These are phyloP conservation scores for Otis tarda DNA, from an alignment of 2,113 vertebrate genomes.

Conservation along the genomic window DNA sequence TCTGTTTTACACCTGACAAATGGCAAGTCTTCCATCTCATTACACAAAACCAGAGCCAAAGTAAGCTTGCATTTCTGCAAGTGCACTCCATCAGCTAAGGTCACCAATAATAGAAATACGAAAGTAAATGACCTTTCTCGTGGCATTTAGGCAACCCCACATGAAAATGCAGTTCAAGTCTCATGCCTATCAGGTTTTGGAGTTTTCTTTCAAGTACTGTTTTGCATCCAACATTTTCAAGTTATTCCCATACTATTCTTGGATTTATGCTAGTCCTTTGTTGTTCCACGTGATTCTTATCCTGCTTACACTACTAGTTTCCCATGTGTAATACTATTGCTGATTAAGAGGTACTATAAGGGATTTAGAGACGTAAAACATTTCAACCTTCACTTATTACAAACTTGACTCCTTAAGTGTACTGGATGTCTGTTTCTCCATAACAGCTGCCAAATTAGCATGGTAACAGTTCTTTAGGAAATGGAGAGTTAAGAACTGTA, in stretches of 20 bases:
- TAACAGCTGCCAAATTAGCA: background rate
- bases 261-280: background rate
- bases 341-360: background rate
- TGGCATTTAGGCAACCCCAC: background rate
- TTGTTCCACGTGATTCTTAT: background rate
- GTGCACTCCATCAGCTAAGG: background rate
- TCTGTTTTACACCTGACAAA: background rate
- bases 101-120: background rate
- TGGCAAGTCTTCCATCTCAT: background rate
- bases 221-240: background rate
- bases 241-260: background rate
- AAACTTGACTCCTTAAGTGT: background rate
- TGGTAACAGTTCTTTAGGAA: background rate
- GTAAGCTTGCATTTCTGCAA: background rate
- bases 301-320: background rate
- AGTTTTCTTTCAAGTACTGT: background rate
- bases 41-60: background rate
- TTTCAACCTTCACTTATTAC: background rate
- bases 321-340: background rate
- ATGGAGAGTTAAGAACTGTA: background rate
- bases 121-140: slow-evolving; percentile 1
- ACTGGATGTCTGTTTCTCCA: background rate
- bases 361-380: background rate
- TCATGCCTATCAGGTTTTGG: background rate
- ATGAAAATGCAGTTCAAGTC: background rate